A percentile compares a stretch with the other conserved stretches of the same genome.
Evolutionary conservation across 1,140 invertebrate genomes (phyloP).

Genomic region (Drosophila littoralis): DNA sequence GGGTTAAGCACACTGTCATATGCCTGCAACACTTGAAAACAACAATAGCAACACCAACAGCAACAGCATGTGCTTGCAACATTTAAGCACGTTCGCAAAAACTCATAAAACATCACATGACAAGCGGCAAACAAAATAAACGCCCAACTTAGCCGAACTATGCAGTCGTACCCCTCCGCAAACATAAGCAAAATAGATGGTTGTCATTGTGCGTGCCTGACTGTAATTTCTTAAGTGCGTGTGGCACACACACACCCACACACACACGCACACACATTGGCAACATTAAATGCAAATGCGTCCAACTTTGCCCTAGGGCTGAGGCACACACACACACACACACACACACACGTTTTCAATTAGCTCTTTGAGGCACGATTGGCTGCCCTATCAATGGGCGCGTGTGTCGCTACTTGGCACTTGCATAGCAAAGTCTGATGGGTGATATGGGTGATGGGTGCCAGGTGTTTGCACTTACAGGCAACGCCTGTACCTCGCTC

Average conservation of each 20-base stretch:
- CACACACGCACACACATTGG: background rate
- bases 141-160: conserved; percentile 53
- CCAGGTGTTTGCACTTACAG: conserved; percentile 1
- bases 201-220: conserved; percentile 56
- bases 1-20: conserved; percentile 24
- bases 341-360: conserved; percentile 62
- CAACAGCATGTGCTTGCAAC: conserved; percentile 36
- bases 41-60: conserved; percentile 30
- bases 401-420: conserved; percentile 24
- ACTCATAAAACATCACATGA: conserved; percentile 60
- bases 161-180: conserved; percentile 39
- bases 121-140: conserved; percentile 53
- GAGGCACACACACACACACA: conserved; percentile 17
- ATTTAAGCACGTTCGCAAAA: conserved; percentile 61
- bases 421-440: background rate
- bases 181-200: conserved; percentile 21
- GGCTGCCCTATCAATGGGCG: conserved; percentile 38
- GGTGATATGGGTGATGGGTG: conserved; percentile 1
- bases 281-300: conserved; percentile 36
- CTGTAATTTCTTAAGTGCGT: conserved; percentile 74
- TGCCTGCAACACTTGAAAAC: conserved; percentile 45
- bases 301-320: conserved; percentile 1
- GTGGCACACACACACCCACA: conserved; percentile 29
- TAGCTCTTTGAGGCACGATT: conserved; percentile 65
- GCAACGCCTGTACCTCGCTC: background rate